Evolutionary conservation across 1,140 invertebrate species (phyloP).

Genomic region (Danaus melanippus): DNA sequence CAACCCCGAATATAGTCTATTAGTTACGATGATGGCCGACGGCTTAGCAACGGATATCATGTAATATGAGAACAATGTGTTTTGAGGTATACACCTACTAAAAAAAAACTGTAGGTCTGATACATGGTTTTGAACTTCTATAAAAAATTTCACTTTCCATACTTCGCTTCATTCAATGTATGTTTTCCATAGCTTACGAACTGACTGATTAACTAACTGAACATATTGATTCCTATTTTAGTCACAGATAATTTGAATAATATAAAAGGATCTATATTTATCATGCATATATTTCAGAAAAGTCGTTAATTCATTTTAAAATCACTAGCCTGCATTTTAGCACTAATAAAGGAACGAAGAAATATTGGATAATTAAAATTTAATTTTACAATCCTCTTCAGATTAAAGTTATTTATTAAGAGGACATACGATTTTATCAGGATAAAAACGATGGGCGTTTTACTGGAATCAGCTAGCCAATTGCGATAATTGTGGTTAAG

Average conservation of each 20-base stretch:
- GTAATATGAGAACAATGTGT: constrained; percentile 41
- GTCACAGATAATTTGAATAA: too few relatives aligned
- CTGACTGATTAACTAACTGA: too few relatives aligned
- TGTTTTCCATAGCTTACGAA: too few relatives aligned
- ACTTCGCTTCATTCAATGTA: too few relatives aligned
- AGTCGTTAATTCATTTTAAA: constrained; percentile 13
- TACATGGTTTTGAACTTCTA: too few relatives aligned
- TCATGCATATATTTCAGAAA: too few relatives aligned
- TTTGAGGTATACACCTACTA: constrained; percentile 16
- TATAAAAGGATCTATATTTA: too few relatives aligned
- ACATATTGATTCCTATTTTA: too few relatives aligned
- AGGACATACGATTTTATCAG: constrained; percentile 11
- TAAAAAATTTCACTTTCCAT: too few relatives aligned
- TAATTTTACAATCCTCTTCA: constrained; percentile 8
- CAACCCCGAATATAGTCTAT: constrained; percentile 60
- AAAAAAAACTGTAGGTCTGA: constrained; percentile 9
- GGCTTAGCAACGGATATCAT: constrained; percentile 50
- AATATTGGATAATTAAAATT: too few relatives aligned
- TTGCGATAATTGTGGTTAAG: constrained; percentile 64
- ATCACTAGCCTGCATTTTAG: constrained; percentile 7
- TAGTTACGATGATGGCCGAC: constrained; percentile 55
- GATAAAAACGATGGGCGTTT: constrained; percentile 53
- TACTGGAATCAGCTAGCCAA: constrained; percentile 61
- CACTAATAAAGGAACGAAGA: not conserved
- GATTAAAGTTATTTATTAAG: constrained; percentile 15